These are phyloP conservation scores for Volucella bombylans DNA, from an alignment of 2,888 invertebrate genomes.

Conservation along the genomic window DNA sequence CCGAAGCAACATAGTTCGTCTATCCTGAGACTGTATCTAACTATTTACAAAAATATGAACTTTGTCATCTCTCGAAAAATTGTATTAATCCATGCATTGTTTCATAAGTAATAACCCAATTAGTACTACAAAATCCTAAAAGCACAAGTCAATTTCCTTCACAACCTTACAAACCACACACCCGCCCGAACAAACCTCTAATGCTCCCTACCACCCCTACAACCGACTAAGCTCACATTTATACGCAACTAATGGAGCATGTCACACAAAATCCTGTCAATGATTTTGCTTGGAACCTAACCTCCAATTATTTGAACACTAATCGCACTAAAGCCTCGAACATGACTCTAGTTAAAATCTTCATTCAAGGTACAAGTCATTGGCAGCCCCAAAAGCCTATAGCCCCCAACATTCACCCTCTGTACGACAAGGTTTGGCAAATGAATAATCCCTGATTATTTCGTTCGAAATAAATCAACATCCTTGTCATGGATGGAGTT, in stretches of 20 bases:
- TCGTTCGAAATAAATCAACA: conserved; percentile 69
- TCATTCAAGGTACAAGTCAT: conserved; percentile 32
- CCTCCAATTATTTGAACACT: conserved; percentile 64
- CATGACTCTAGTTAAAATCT: conserved; percentile 54
- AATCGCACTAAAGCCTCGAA: conserved; percentile 59
- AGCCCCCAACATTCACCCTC: not conserved
- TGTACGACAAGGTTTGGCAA: conserved; percentile 21
- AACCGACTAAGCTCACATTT: conserved; percentile 4
- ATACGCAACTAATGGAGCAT: conserved; percentile 59
- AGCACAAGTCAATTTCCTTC: too few species aligned
- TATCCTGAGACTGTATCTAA: too few species aligned
- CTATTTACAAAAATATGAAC: too few species aligned
- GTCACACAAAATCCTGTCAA: conserved; percentile 50
- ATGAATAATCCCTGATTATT: conserved; percentile 72
- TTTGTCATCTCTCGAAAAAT: too few species aligned
- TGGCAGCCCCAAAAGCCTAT: not conserved
- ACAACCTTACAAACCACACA: too few species aligned
- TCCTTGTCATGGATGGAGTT: conserved; percentile 52
- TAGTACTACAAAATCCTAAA: too few species aligned
- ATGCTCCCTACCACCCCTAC: not conserved
- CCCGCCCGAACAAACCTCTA: not conserved
- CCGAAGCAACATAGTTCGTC: too few species aligned
- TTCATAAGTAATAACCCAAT: too few species aligned
- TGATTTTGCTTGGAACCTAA: conserved; percentile 49
- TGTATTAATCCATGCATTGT: too few species aligned